Evolutionary conservation across 1,140 invertebrate genomes (phyloP).

Genomic region (Anastrepha obliqua): DNA sequence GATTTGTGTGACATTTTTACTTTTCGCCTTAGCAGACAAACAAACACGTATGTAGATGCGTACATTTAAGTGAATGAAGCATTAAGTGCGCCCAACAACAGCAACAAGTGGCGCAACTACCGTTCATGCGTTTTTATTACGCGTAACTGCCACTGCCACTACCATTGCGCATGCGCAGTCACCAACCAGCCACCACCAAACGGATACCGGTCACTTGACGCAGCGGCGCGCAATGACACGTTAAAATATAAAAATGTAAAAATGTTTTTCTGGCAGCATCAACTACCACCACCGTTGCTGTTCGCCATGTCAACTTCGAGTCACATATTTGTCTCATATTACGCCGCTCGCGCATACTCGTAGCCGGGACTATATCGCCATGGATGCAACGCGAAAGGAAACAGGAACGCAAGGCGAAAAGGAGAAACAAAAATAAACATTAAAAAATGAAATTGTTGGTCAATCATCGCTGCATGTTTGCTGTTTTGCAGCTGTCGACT

Average conservation of each 20-base stretch:
- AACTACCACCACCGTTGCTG: background rate
- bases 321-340: conserved; percentile 57
- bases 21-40: background rate
- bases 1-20: conserved; percentile 42
- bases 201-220: too few relatives aligned
- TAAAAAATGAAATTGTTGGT: conserved; percentile 43
- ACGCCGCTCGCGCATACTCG: background rate
- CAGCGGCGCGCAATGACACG: background rate
- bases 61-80: background rate
- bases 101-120: conserved; percentile 20
- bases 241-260: background rate
- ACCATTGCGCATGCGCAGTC: conserved; percentile 21
- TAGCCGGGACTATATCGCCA: background rate
- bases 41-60: background rate
- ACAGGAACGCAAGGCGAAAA: background rate
- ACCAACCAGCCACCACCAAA: background rate
- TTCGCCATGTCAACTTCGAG: conserved; percentile 23
- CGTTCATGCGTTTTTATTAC: conserved; percentile 31
- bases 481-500: conserved; percentile 49
- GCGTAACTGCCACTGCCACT: conserved; percentile 8
- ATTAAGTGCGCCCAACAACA: conserved; percentile 21
- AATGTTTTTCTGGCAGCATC: background rate
- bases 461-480: conserved; percentile 39
- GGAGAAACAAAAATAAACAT: background rate
- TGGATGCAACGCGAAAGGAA: conserved; percentile 14